Base-by-base conservation (phyloP, 2,113 vertebrate genomes). In the Rafetus swinhoei region DNA sequence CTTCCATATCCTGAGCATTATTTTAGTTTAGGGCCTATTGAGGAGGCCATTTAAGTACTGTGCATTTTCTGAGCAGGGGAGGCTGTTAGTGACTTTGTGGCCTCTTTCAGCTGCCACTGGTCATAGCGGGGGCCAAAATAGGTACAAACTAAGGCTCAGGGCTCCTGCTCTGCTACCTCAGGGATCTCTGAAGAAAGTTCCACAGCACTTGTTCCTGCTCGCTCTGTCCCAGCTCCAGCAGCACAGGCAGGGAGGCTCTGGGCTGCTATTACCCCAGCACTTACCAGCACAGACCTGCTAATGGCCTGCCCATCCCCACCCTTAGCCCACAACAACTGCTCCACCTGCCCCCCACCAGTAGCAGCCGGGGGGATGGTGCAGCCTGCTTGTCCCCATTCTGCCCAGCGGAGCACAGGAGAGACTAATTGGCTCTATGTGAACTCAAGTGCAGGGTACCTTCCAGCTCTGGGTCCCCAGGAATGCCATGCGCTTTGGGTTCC, bases 261-360 rank as follows among this genome's bases (percentile, higher is more conserved):
- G 1, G 15, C 62, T 65, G 29, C 29, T 65, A 13, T 0, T 0
- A n/a, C 62, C 1, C 29, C 32, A 29, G 29, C 29, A n/a, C 3
- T 1, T 65, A 16, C 14, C 62, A 65, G 62, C 62, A n/a, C 62
- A 32, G 15, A 32, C 29, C 62, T n/a, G 62, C 29, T n/a, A 65
- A 65, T 62, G 15, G 29, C 27, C 62, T 5, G 27, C 60, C 27
- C 27, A 22, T 21, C 3, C 56, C 21, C 21, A 57, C 21, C 21
- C 56, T 56, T 5, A 56, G 18, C 9, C 6, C 62, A 16, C 29
- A 65, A 32, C 14, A 8, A 14, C 62, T 65, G 62, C 62, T 7
- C 62, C 29, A 13, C 12, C 60, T 62, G 60, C 56, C 56, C 60
- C 60, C 11, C 24, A 9, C 3, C 5, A n/a, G n/a, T n/a, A 27